phyloP scores from a whole-genome alignment of 1,140 invertebrate species.

The Cydia strobilella region DNA sequence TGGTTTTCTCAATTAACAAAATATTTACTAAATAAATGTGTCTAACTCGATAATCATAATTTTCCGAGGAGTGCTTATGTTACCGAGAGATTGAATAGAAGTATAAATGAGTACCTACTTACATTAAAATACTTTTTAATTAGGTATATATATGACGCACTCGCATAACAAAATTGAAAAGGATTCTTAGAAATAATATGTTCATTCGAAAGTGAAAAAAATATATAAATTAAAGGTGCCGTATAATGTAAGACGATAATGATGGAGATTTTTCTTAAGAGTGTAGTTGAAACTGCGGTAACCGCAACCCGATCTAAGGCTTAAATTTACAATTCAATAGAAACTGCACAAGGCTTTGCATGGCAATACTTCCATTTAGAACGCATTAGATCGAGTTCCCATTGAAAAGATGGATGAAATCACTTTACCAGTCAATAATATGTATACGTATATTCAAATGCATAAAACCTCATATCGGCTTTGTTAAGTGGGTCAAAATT shows the following conservation, averaged over 20 bases:
- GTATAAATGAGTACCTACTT: too few species aligned
- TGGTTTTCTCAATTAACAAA: background rate
- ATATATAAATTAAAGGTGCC: too few species aligned
- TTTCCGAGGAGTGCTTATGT: background rate
- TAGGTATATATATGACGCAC: too few species aligned
- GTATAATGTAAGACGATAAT: background rate
- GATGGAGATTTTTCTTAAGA: constrained; percentile 9
- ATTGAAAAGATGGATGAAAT: constrained; percentile 75
- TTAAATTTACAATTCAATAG: constrained; percentile 76
- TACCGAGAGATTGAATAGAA: background rate
- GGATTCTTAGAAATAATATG: too few species aligned
- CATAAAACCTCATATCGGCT: background rate
- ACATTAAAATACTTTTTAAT: too few species aligned
- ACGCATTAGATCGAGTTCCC: constrained; percentile 69
- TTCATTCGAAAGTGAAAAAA: too few species aligned
- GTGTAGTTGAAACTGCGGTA: constrained; percentile 29
- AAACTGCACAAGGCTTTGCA: constrained; percentile 75
- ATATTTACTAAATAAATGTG: background rate
- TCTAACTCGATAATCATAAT: background rate
- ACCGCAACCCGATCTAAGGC: constrained; percentile 50
- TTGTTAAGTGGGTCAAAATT: background rate
- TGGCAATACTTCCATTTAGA: constrained; percentile 74
- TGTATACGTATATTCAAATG: constrained; percentile 7
- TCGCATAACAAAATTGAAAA: too few species aligned
- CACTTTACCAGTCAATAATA: constrained; percentile 30